Base-by-base conservation (phyloP, 1,140 invertebrate genomes). In the Agrilus planipennis region DNA sequence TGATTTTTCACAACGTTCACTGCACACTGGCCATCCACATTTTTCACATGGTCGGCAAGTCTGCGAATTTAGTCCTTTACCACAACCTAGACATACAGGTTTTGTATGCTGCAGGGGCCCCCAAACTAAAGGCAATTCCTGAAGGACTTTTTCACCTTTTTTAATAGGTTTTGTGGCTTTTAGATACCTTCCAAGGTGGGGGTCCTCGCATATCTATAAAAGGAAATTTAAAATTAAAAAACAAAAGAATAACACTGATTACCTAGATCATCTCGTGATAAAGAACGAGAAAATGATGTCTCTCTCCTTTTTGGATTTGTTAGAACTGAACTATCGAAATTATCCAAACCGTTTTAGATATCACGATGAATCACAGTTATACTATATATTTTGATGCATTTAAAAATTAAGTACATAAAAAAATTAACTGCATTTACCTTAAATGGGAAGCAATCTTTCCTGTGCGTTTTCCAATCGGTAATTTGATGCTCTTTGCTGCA, bases 1-100 rank as follows among this genome's bases (percentile, higher is more conserved):
- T 9, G 71, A 70, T 37, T 64, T 53, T 21, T 71, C 66, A 51
- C 80, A 84, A 3, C 65, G 59, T 21, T 65, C 57, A 0, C 69
- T 68, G 52, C 84, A 88, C 39, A 84, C 59, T 0, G 80, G 81
- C 81, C 83, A 87, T 1, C 80, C 79, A 45, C 84, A 89, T 34
- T 71, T 67, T 0, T 61, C 47, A 46, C 81, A 85, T 2, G 67
- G 55, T 14, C 61, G 59, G 6, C 65, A 63, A 35, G 63, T 68
- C 0, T 60, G 61, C 14, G 66, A 60, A 19, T 69, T 59, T 0
- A 52, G 38, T 2, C 60, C 47, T 45, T 65, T 70, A 19, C 72
- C 73, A 47, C 82, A 85, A 0, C 72, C 72, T 17, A 84, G 61
- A 50, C 81, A 84, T 1, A 84, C 72, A 0, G 80, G 78, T 0